Evolutionary conservation across 2,113 vertebrate species (phyloP), one percentile per base, ranked within the genome.

Genomic region (Poeciliopsis occidentalis): DNA sequence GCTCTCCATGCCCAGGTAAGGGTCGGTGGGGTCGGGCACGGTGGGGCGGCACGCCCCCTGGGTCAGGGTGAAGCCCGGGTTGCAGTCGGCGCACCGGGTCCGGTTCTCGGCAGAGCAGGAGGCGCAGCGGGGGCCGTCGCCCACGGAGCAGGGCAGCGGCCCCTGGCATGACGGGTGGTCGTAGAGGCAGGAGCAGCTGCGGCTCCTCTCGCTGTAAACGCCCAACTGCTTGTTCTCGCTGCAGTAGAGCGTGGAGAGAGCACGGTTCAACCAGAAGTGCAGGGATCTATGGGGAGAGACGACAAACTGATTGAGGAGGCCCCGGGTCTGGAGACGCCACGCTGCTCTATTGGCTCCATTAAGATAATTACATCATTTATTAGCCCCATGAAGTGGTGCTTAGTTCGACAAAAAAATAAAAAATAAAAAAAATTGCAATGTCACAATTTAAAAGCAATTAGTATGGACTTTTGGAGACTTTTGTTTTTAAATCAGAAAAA

Each of bases 221-320:
- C 98, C 98, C 0, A 96, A 92, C 71, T 95, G 82, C 8, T 95
- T 76, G 79, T 95, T 95, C 88, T 98, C 97, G 0, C 95, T 95
- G 93, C 98, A 99, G 95, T 99, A 99, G 71, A 99, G 92, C 64
- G 97, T 88, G 0, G 98, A 99, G 85, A 98, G 96, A 8, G 94
- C 89, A 0, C 93, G 95, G 87, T 94, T 96, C 94, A 98, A 91
- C 98, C 98, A 99, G 88, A 94, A 96, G 69, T 91, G 85, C 60
- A 97, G 86, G 63, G 95, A 92, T 91, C 98, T 99, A 83, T 31
- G 26, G 73, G 73, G 83, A 85, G 51, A 90, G 67, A 88, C 30
- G 65, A 86, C 15, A 75, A 64, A 8, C 34, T 31, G 0, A 26
- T 69, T 82, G 4, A 47, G 17, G 6, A 47, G 15, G 17, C 1